Base-by-base conservation (phyloP, 1,140 invertebrate species). In the Hestina assimilis region DNA sequence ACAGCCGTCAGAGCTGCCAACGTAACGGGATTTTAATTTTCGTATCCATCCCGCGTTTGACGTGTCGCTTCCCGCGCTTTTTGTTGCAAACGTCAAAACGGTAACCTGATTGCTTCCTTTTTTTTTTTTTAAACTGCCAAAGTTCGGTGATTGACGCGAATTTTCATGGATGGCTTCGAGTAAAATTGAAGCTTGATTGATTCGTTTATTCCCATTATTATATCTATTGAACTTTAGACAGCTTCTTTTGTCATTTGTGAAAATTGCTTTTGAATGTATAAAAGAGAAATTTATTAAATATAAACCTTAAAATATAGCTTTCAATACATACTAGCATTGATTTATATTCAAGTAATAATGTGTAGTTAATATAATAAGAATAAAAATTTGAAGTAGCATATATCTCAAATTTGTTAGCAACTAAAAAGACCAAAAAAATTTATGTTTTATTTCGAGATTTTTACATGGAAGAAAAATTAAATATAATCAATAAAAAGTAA, bases 11-110 rank as follows among this genome's bases (percentile, higher is more conserved):
- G 48, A 59, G 66, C 59, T 66, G 66, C 73, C 70, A 68, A 62
- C 64, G 59, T 64, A 69, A 70, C 81, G 79, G 76, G 81, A 79
- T 87, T 87, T 87, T 87, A 87, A 87, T 87, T 87, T 85, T 85
- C 84, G 78, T 75, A 87, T 83, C 82, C 78, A 84, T 83, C 79
- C 72, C 71, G 60, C 67, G 72, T 53, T 61, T 78, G 80, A 75
- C 79, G 70, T 47, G 67, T 63, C 68, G 68, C 65, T 74, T 73
- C 72, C 76, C 72, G 70, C 74, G 65, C 53, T 66, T 82, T 81
- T 81, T 81, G 74, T 79, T 79, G 57, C 67, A 76, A 76, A 83
- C 71, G 79, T 82, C 72, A 78, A 72, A 76, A 68, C 66, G 59
- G 61, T 45, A 71, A 67, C 71, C 61, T 69, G 75, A 83, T 85